Conservation (phyloP, 2,888 invertebrate species). For the Chouioia cunea region DNA sequence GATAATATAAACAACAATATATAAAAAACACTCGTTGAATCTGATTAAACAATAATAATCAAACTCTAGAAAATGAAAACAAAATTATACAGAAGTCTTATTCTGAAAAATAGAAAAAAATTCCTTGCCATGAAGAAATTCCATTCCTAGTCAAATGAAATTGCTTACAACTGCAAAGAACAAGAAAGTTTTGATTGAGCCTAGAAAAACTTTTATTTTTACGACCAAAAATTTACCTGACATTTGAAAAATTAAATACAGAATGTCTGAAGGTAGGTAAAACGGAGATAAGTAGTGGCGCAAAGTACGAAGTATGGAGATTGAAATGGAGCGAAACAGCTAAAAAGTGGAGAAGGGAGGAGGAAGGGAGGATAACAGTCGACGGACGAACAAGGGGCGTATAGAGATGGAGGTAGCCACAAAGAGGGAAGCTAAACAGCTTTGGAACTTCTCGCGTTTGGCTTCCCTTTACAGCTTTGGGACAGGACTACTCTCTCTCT, state of each 20-base stretch:
- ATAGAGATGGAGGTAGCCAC: slow-evolving; percentile 11
- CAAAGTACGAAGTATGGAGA: slow-evolving; percentile 11
- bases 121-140: no score
- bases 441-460: slow-evolving; percentile 37
- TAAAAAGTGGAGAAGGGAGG: neutral
- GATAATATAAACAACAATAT: no score
- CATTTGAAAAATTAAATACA: slow-evolving; percentile 9
- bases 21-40: no score
- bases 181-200: no score
- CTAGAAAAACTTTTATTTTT: slow-evolving; percentile 5
- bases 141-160: no score
- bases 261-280: neutral
- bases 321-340: slow-evolving; percentile 25
- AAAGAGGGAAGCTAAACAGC: slow-evolving; percentile 38
- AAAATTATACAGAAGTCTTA: no score
- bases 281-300: neutral
- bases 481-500: slow-evolving; percentile 1
- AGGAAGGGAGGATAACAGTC: neutral
- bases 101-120: no score
- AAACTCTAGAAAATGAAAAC: no score
- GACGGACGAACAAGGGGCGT: slow-evolving; percentile 8
- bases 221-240: neutral
- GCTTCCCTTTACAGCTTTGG: slow-evolving; percentile 33
- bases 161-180: neutral
- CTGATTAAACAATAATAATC: no score